These are phyloP conservation scores for Drosophila mettleri DNA, from an alignment of 2,888 invertebrate genomes.

Conservation along the genomic window DNA sequence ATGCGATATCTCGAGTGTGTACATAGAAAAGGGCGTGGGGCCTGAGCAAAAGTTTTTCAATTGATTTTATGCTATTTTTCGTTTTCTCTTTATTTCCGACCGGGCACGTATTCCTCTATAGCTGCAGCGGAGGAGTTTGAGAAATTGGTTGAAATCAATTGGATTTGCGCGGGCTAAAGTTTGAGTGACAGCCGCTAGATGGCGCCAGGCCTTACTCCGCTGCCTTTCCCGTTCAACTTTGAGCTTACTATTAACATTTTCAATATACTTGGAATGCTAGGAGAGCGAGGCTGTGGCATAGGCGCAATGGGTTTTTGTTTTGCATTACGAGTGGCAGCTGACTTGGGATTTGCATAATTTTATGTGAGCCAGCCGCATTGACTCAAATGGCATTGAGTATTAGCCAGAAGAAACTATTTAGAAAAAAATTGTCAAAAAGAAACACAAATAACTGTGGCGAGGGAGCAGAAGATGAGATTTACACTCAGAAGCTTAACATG, in stretches of 20 bases:
- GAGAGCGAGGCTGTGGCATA: constrained; percentile 26
- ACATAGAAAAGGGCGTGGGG: constrained; percentile 39
- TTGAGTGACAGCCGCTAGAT: constrained; percentile 64
- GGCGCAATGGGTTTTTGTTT: constrained; percentile 52
- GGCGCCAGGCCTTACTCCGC: constrained; percentile 15
- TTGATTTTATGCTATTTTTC: constrained; percentile 77
- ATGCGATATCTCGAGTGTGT: constrained; percentile 69
- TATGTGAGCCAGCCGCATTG: constrained; percentile 24
- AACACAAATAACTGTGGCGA: constrained; percentile 1
- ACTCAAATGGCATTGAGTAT: constrained; percentile 17
- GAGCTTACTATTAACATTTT: constrained; percentile 55
- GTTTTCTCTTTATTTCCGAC: constrained; percentile 61
- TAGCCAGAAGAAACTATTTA: constrained; percentile 36
- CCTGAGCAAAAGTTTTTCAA: constrained; percentile 75
- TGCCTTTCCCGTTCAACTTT: constrained; percentile 2
- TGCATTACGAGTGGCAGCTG: constrained; percentile 46
- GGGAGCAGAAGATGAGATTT: background rate
- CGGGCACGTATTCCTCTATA: constrained; percentile 56
- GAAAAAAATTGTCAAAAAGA: background rate
- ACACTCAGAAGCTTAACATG: background rate
- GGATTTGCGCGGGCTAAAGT: constrained; percentile 65
- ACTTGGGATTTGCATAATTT: constrained; percentile 63
- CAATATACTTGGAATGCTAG: constrained; percentile 48
- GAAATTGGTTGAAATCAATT: constrained; percentile 79
- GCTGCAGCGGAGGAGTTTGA: constrained; percentile 13